A percentile compares a stretch with the other conserved stretches of the same genome.
phyloP scores from a whole-genome alignment of 2,797 vertebrate species.

The Pterois miles region DNA sequence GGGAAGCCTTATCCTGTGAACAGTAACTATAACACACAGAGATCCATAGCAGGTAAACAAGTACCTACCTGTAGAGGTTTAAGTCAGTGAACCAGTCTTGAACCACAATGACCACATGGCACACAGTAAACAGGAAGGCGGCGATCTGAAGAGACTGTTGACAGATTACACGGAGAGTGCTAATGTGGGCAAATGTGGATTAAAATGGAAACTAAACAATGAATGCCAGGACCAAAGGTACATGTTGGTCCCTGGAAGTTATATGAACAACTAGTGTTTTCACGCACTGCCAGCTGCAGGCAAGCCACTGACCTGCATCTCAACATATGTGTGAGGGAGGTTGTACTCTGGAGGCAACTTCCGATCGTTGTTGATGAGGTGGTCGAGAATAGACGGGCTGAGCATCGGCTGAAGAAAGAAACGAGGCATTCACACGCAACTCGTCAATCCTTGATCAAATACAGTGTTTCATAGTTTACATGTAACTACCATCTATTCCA shows the following conservation, averaged over 20 bases:
- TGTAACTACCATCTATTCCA: background rate
- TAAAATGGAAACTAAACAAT: background rate
- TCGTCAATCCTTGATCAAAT: background rate
- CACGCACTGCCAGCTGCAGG: constrained; percentile 29
- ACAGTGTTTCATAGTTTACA: background rate
- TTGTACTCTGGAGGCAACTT: constrained; percentile 93
- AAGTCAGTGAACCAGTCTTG: constrained; percentile 95
- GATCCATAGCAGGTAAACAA: background rate
- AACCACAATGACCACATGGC: constrained; percentile 92
- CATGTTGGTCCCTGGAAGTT: background rate
- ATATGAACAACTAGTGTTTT: background rate
- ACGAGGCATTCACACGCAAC: background rate
- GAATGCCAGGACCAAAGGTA: background rate
- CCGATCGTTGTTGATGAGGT: constrained; percentile 94
- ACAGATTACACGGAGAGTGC: background rate
- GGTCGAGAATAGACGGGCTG: constrained; percentile 91
- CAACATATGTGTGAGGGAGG: constrained; percentile 93
- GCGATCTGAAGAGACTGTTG: constrained; percentile 92
- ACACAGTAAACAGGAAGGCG: constrained; percentile 94
- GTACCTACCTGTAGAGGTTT: constrained; percentile 89
- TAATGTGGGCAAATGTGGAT: background rate
- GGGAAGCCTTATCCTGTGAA: background rate
- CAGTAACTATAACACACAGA: background rate
- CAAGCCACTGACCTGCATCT: constrained; percentile 90
- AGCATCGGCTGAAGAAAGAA: constrained; percentile 86